These are phyloP conservation scores for Arrhopalites spinosus DNA, from an alignment of 2,888 invertebrate genomes.

Conservation along the genomic window DNA sequence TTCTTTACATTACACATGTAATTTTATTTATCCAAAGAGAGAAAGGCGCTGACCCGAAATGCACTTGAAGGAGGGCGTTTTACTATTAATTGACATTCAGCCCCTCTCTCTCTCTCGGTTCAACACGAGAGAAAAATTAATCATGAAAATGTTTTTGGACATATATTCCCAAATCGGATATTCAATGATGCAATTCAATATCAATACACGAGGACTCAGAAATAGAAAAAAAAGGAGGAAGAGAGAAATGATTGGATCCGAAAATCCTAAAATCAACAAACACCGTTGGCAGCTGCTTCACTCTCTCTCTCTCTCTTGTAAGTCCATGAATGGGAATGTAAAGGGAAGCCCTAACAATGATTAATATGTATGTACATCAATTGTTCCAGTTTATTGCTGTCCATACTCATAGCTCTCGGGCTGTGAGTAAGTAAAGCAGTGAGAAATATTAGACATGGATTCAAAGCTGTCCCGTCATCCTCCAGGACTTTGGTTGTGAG, in stretches of 20 bases:
- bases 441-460: not conserved
- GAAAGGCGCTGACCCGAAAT: no score
- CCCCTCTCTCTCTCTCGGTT: not conserved
- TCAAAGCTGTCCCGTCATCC: slow-evolving; percentile 8
- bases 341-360: not conserved
- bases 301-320: not conserved
- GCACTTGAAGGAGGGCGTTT: no score
- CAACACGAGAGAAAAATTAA: slow-evolving; percentile 25
- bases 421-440: not conserved
- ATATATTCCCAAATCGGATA: slow-evolving; percentile 15
- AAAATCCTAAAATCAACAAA: slow-evolving; percentile 36
- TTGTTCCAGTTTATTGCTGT: not conserved
- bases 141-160: slow-evolving; percentile 25
- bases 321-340: not conserved
- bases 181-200: slow-evolving; percentile 33
- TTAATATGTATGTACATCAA: not conserved
- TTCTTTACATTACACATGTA: no score
- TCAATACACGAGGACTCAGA: no score
- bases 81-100: no score
- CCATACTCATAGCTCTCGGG: not conserved
- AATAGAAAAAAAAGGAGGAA: no score
- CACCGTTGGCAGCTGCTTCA: slow-evolving; percentile 11
- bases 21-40: no score
- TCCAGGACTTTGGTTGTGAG: no score
- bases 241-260: slow-evolving; percentile 21